These are phyloP conservation scores for Malurus splendens DNA, from an alignment of 2,797 vertebrate species.

Conservation along the genomic window DNA sequence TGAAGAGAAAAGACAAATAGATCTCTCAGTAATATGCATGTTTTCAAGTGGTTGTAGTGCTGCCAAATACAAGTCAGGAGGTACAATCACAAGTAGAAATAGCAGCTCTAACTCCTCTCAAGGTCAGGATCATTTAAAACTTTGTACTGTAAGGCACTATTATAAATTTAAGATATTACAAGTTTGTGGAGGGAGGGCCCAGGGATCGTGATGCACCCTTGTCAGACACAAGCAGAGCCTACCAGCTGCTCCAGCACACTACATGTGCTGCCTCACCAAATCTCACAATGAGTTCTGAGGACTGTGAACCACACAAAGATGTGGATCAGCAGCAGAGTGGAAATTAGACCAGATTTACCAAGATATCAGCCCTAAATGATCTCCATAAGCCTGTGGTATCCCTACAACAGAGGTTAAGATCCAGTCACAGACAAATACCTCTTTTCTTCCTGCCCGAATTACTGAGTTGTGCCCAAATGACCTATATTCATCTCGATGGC, in stretches of 20 bases:
- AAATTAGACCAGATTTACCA: not conserved
- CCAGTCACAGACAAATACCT: not conserved
- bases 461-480: not conserved
- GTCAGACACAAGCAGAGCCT: not conserved
- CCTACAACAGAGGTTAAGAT: not conserved
- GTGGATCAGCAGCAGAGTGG: accelerated
- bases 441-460: not conserved
- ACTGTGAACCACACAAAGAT: not conserved
- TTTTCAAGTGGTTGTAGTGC: not conserved
- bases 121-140: not conserved
- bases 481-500: too few species aligned
- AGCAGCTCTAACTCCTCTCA: not conserved
- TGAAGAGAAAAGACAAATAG: not conserved
- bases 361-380: not conserved
- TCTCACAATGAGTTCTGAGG: not conserved
- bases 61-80: not conserved
- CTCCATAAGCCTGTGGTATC: not conserved
- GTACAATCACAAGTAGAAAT: not conserved
- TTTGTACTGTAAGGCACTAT: not conserved
- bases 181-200: not conserved
- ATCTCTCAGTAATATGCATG: not conserved
- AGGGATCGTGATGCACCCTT: not conserved
- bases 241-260: not conserved
- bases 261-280: not conserved
- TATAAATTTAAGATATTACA: not conserved